Base-by-base conservation (phyloP, 1,140 invertebrate species). In the Drosophila ogumai region DNA sequence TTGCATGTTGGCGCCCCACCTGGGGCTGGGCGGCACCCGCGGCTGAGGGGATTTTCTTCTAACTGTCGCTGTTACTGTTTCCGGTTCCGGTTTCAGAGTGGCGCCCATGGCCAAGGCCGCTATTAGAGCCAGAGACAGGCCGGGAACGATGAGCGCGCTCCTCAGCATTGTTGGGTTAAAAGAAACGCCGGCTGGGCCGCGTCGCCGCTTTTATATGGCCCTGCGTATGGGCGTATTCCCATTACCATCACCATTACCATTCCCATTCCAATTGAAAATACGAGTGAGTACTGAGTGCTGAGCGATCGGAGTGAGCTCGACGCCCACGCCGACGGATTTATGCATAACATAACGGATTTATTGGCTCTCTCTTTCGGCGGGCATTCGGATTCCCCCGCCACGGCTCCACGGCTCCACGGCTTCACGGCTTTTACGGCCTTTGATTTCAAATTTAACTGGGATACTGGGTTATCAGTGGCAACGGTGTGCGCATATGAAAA, bases 1-100 rank as follows among this genome's bases (percentile, higher is more conserved):
- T 43, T 84, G 87, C 88, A 87, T 91, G 55, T 92, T 92, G 72
- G 91, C 81, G 22, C 91, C 91, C 91, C 91, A 92, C 6, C 82
- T 80, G 7, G 91, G 84, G 3, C 56, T 28, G 7, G 91, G 91
- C 17, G 91, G 84, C 17, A 79, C 75, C 12, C 13, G 17, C 9
- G 34, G 32, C 25, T 28, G 25, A 28, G 25, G 25, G 25, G 25
- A 28, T 3, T 7, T 44, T 12, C 9, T 3, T 6, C 43, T 12
- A 12, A 44, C 5, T 9, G 1, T 12, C 3, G 25, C 12, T 40
- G n/a, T 10, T 34, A 10, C 17, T 13, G 15, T 22, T 46, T 22
- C 47, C 15, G n/a, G 4, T 31, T 46, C 28, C 34, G 13, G 52
- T 36, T 54, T 10, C 56, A 46, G 31, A 3, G 44, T 34, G 41